A percentile compares a stretch with the other conserved stretches of the same genome.
These are phyloP conservation scores for Oceanodroma leucorhoa DNA, from an alignment of 2,797 vertebrate genomes.

Conservation along the genomic window DNA sequence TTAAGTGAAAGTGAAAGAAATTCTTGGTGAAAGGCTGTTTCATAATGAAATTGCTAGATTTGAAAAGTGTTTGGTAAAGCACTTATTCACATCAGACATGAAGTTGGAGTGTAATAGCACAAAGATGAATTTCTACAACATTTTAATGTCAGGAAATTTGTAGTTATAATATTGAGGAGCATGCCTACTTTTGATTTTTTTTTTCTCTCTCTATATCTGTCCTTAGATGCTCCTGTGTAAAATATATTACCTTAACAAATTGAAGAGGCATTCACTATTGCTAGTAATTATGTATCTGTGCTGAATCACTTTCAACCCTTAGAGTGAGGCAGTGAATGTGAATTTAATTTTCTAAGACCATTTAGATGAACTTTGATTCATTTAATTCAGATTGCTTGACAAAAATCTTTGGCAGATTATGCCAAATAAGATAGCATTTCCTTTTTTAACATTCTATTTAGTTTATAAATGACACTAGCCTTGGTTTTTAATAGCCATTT, in stretches of 20 bases:
- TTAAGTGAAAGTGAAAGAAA: background rate
- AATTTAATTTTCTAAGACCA: background rate
- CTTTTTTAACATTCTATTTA: background rate
- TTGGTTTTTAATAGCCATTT: background rate
- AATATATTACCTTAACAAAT: background rate
- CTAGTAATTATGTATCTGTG: background rate
- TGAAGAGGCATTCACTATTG: background rate
- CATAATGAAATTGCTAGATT: background rate
- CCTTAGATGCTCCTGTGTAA: background rate
- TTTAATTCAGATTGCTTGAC: background rate
- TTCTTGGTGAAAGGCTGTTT: background rate
- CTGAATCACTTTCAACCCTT: background rate
- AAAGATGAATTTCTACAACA: background rate
- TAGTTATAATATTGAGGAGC: background rate
- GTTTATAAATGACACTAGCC: background rate
- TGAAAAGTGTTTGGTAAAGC: background rate
- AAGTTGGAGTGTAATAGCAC: background rate
- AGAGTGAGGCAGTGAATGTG: background rate
- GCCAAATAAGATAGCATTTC: background rate
- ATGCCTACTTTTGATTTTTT: background rate
- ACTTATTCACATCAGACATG: background rate
- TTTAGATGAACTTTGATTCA: background rate
- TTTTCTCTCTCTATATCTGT: too few species aligned
- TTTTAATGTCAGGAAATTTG: background rate
- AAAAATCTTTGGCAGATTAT: background rate